Evolutionary conservation across 2,797 vertebrate species (phyloP), one percentile per base, ranked within the genome.

Genomic region (Morus bassanus): DNA sequence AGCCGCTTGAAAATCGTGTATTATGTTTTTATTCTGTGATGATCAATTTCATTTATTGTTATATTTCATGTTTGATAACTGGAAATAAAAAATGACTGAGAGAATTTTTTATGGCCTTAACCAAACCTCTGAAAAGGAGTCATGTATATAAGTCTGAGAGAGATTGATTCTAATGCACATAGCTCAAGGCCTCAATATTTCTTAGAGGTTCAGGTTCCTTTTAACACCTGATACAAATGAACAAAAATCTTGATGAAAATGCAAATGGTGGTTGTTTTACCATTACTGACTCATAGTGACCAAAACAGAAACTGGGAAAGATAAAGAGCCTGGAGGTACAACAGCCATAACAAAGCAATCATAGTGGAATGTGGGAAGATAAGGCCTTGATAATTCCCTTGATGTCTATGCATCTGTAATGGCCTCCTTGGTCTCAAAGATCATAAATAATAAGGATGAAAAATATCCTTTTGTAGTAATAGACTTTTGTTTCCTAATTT

Each of bases 41-140:
- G 61, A 91, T 91, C 28, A 64, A 21, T 95, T 92, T 87, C 83
- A 91, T 93, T 92, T 95, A 59, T 83, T 91, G 68, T 63, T 83
- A 22, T 89, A 78, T 84, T 93, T 96, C 39, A 50, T 75, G 28
- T 91, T 79, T 94, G 65, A 86, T 92, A 94, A 88, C 61, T 88
- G 76, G 31, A 77, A 89, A 79, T 94, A 91, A 95, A 89, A 95
- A 90, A 86, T 73, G 18, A 56, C 76, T 68, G n/a, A 51, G 30
- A 31, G 6, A 68, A 64, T n/a, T 77, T 73, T 94, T 95, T 87
- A 95, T 51, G 30, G 22, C 37, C 30, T 50, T 68, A 80, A 46
- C 22, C 30, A 83, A 85, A 74, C 15, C 11, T 57, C 33, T 12
- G 5, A 56, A 82, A 87, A 33, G 60, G 25, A 74, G 14, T 78